Evolutionary conservation across 2,888 invertebrate genomes (phyloP), one percentile per base, ranked within the genome.

Genomic region (Gerosis bhagava): DNA sequence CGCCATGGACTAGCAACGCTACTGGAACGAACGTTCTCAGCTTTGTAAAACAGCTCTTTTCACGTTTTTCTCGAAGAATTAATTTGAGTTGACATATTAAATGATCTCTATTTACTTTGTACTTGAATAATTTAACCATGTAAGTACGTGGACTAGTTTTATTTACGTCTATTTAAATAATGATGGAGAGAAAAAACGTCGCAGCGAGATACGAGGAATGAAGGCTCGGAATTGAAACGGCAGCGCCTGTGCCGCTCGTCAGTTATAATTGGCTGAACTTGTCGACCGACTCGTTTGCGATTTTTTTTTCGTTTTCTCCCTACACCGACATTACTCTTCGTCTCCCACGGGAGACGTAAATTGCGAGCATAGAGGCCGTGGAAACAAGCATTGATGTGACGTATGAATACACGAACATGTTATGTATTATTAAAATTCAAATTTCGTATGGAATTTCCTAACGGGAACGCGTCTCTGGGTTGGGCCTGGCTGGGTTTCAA

Each of bases 191-290:
- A n/a, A 48, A 39, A 49, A 46, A 49, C 31, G 13, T 31, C n/a
- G n/a, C n/a, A 17, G 43, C 21, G 28, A 28, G 26, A 36, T 34
- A 29, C 44, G 11, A 12, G 39, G 29, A 22, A 22, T 29, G 34
- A 35, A 11, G 16, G 74, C 73, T 79, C 75, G 71, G 77, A 79
- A 79, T 77, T 79, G 76, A 76, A 67, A 73, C 75, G 72, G 77
- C 73, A 75, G 76, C 77, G 77, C 75, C 73, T 77, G 78, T 77
- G 77, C 70, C 70, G 75, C 81, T 77, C 82, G 87, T 89, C 88
- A 86, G 77, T 83, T 88, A 86, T 89, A 89, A 89, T 89, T 89
- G 88, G 87, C 82, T 83, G 83, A 86, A 83, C 86, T 86, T 86
- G 87, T 88, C 83, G 82, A 77, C 69, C 71, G 73, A 73, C 67